phyloP scores from a whole-genome alignment of 2,888 invertebrate species.

The Drosophila mimetica region DNA sequence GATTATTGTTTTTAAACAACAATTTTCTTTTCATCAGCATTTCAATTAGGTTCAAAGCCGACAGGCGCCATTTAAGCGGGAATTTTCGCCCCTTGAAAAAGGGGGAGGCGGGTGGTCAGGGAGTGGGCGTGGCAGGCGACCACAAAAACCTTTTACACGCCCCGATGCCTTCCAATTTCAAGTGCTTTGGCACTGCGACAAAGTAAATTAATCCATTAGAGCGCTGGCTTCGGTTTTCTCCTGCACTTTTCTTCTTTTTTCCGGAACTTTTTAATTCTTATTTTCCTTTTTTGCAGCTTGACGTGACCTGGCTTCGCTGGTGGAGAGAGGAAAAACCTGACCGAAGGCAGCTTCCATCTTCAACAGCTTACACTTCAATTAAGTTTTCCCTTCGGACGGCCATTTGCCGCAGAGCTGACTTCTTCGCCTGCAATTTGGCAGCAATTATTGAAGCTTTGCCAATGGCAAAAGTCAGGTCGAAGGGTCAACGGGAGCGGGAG shows the following conservation, averaged over 20 bases:
- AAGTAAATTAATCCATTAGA: constrained; percentile 78
- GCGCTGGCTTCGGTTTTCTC: constrained; percentile 38
- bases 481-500: constrained; percentile 4
- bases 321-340: constrained; percentile 18
- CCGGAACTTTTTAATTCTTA: constrained; percentile 24
- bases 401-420: constrained; percentile 55
- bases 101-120: neutral
- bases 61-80: constrained; percentile 61
- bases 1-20: constrained; percentile 75
- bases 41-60: constrained; percentile 71
- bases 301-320: constrained; percentile 63
- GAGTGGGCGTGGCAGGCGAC: constrained; percentile 48
- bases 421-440: constrained; percentile 73
- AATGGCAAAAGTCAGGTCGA: constrained; percentile 63
- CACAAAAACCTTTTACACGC: constrained; percentile 76
- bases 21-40: constrained; percentile 76
- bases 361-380: constrained; percentile 75
- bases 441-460: constrained; percentile 75
- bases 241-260: constrained; percentile 23
- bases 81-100: constrained; percentile 14
- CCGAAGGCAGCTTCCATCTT: constrained; percentile 59
- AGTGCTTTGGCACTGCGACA: constrained; percentile 64
- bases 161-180: constrained; percentile 62
- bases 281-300: constrained; percentile 46
- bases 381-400: constrained; percentile 60